These are phyloP conservation scores for Probaryconus sp. DNA, from an alignment of 1,140 invertebrate species.

Conservation along the genomic window DNA sequence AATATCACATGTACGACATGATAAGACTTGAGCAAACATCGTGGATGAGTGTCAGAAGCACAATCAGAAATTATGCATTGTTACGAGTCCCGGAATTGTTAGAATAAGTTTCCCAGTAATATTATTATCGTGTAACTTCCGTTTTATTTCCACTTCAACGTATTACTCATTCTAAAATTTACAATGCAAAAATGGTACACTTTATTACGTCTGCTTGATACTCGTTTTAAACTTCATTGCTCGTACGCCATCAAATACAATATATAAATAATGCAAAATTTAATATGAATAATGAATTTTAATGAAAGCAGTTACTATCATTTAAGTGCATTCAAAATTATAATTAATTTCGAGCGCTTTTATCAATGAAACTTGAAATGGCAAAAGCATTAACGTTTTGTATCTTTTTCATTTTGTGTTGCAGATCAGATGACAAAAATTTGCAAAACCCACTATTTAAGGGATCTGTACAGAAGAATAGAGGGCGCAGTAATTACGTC, in stretches of 20 bases:
- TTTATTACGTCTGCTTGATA: too few species aligned
- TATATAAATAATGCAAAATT: too few species aligned
- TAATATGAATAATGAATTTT: too few species aligned
- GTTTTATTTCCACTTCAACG: conserved; percentile 28
- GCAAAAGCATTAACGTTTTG: conserved; percentile 6
- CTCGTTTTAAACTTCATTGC: too few species aligned
- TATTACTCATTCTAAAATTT: too few species aligned
- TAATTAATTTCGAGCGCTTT: not conserved
- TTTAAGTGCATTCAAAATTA: too few species aligned
- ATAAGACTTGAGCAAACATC: conserved; percentile 44
- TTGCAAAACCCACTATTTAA: conserved; percentile 92
- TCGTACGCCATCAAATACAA: too few species aligned
- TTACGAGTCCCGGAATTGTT: conserved; percentile 20
- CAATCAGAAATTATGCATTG: conserved; percentile 45
- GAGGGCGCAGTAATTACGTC: conserved; percentile 93
- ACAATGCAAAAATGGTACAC: too few species aligned
- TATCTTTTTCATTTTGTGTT: conserved; percentile 73
- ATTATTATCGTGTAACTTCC: conserved; percentile 15
- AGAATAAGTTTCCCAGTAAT: conserved; percentile 28
- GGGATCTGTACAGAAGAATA: conserved; percentile 91
- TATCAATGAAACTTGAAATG: not conserved
- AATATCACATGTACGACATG: conserved; percentile 14
- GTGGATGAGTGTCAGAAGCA: conserved; percentile 40
- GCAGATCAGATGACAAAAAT: conserved; percentile 91
- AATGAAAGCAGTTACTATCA: too few species aligned